Base-by-base conservation (phyloP, 2,113 vertebrate genomes). In the Syrmaticus mikado region DNA sequence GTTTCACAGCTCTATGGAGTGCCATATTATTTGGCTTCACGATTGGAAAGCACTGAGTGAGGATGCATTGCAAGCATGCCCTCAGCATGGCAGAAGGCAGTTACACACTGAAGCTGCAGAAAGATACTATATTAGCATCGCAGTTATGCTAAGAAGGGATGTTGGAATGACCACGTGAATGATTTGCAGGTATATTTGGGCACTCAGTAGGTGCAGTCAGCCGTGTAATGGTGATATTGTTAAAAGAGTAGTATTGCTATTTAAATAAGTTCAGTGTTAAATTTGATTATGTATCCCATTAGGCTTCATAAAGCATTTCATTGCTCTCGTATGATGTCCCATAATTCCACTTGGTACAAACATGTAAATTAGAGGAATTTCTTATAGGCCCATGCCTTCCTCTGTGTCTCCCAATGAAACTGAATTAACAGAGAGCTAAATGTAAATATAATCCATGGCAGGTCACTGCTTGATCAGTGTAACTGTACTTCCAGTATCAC, bases 261-360 rank as follows among this genome's bases (percentile, higher is more conserved):
- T 97, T 96, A 95, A 97, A 86, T 93, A 96, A 97, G 85, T 95
- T 58, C 85, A 96, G 58, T 95, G 89, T 93, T 97, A 94, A 96
- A 97, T 97, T 97, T 97, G 92, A 96, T 92, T 94, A 93, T 55
- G 34, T 96, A 64, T 81, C 40, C 86, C 41, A 28, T 86, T 96
- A 93, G 81, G 91, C 78, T 77, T 95, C 92, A 92, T 96, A 92
- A 96, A 97, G 92, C 41, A 24, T 95, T 95, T 95, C 75, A 92
- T 84, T 96, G 92, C 89, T 94, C 80, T 82, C 93, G 77, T 53
- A 87, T 93, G 95, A 92, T 96, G 91, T 97, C 93, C 85, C 92
- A 91, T 88, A 94, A 83, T 94, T 92, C 93, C 72, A 67, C 70
- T 95, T 1, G 4, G 45, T 85, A 89, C 86, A 89, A 93, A 97